phyloP scores from a whole-genome alignment of 2,113 vertebrate species.

The Sinocyclocheilus anophthalmus region DNA sequence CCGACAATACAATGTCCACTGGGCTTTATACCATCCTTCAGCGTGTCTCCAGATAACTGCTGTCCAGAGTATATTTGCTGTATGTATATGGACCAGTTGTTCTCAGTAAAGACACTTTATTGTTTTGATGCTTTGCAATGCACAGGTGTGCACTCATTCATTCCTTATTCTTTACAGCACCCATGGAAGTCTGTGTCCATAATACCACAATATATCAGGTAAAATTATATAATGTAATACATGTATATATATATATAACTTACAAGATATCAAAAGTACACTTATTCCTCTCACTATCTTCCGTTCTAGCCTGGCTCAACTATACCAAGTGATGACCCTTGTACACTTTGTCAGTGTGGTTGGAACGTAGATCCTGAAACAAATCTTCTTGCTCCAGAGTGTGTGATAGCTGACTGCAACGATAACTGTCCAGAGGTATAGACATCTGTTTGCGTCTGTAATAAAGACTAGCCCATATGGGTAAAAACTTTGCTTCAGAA shows the following conservation, averaged over 20 bases:
- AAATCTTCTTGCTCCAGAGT: constrained; percentile 61
- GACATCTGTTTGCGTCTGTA: neutral
- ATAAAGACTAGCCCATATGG: neutral
- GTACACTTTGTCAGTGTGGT: constrained; percentile 78
- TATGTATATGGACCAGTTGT: constrained; percentile 61
- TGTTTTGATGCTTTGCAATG: neutral
- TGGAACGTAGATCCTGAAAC: constrained; percentile 58
- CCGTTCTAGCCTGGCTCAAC: constrained; percentile 60
- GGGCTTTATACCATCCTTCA: constrained; percentile 58
- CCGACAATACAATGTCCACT: constrained; percentile 56
- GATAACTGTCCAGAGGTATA: constrained; percentile 69
- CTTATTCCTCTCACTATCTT: neutral
- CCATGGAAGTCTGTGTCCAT: constrained; percentile 71
- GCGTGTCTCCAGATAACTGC: constrained; percentile 61
- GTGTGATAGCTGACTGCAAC: constrained; percentile 69
- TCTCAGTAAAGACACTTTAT: neutral
- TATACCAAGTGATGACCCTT: constrained; percentile 54
- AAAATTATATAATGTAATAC: constrained; percentile 43
- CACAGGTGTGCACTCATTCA: neutral
- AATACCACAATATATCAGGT: constrained; percentile 73
- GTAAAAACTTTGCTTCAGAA: neutral
- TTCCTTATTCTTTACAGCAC: constrained; percentile 68
- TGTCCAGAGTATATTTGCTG: constrained; percentile 74
- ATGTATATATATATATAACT: too few species aligned
- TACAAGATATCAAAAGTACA: neutral